Conservation (phyloP, 2,797 vertebrate genomes). For the Nyctalus aviator region DNA sequence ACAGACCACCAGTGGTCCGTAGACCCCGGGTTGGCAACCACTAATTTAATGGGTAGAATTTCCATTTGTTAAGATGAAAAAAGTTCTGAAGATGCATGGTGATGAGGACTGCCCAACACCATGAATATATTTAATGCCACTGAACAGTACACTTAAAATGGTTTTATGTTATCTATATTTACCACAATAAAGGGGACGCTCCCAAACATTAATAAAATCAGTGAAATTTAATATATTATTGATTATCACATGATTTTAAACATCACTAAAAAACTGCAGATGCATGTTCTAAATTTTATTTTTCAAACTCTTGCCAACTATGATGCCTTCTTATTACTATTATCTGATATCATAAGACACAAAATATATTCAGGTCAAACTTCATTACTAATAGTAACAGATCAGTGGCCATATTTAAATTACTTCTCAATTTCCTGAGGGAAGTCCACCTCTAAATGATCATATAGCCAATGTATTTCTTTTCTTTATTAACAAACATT, state of each 20-base stretch:
- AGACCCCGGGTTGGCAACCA: no score
- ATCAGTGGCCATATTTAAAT: constrained; percentile 1
- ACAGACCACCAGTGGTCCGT: no score
- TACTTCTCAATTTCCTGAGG: not conserved
- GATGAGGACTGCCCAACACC: not conserved
- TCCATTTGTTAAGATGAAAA: not conserved
- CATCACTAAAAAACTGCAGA: not conserved
- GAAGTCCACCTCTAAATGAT: not conserved
- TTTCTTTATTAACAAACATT: not conserved
- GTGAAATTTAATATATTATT: not conserved
- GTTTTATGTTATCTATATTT: not conserved
- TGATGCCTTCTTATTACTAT: not conserved
- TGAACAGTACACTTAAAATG: not conserved
- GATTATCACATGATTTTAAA: not conserved
- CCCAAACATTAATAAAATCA: not conserved
- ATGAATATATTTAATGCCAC: not conserved
- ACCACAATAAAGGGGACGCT: not conserved
- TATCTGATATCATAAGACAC: not conserved
- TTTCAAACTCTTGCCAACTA: not conserved
- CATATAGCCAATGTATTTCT: not conserved
- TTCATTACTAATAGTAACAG: not conserved
- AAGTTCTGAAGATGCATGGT: not conserved
- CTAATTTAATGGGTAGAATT: not conserved
- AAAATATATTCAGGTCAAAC: not conserved
- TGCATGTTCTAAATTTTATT: not conserved